A percentile compares a stretch with the other conserved stretches of the same genome.
These are phyloP conservation scores for Calycopis cecrops DNA, from an alignment of 1,140 invertebrate genomes.

Conservation along the genomic window DNA sequence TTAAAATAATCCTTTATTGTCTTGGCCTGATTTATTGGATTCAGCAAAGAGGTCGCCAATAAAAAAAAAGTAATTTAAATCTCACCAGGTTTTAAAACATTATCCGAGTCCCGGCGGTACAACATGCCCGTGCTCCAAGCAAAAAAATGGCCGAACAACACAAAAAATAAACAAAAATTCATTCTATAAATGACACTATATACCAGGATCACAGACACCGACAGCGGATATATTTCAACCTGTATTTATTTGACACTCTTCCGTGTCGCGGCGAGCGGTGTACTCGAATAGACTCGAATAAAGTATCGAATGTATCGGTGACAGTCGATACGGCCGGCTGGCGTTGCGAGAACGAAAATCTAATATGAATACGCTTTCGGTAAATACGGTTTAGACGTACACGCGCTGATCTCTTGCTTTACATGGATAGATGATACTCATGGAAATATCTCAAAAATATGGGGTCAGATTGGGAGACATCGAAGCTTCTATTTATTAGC, in stretches of 20 bases:
- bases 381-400: slow-evolving; percentile 48
- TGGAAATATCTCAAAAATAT: too few relatives aligned
- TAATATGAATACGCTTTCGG: slow-evolving; percentile 70
- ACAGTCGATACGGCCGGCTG: slow-evolving; percentile 60
- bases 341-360: slow-evolving; percentile 62
- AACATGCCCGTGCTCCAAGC: slow-evolving; percentile 53
- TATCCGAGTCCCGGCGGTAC: slow-evolving; percentile 58
- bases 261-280: slow-evolving; percentile 54
- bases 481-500: too few relatives aligned
- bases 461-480: too few relatives aligned
- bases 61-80: neutral
- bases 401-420: too few relatives aligned
- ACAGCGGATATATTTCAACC: slow-evolving; percentile 65
- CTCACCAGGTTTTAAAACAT: slow-evolving; percentile 65
- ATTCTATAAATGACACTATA: slow-evolving; percentile 60
- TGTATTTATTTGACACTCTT: slow-evolving; percentile 71
- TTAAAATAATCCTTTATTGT: too few relatives aligned
- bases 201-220: slow-evolving; percentile 58
- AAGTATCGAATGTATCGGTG: slow-evolving; percentile 65
- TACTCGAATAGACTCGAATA: slow-evolving; percentile 59
- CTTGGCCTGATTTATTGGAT: too few relatives aligned
- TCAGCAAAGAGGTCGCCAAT: too few relatives aligned
- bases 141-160: slow-evolving; percentile 59
- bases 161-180: slow-evolving; percentile 68
- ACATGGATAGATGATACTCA: too few relatives aligned